These are phyloP conservation scores for Epinotia brunnichana DNA, from an alignment of 2,888 invertebrate genomes.

Conservation along the genomic window DNA sequence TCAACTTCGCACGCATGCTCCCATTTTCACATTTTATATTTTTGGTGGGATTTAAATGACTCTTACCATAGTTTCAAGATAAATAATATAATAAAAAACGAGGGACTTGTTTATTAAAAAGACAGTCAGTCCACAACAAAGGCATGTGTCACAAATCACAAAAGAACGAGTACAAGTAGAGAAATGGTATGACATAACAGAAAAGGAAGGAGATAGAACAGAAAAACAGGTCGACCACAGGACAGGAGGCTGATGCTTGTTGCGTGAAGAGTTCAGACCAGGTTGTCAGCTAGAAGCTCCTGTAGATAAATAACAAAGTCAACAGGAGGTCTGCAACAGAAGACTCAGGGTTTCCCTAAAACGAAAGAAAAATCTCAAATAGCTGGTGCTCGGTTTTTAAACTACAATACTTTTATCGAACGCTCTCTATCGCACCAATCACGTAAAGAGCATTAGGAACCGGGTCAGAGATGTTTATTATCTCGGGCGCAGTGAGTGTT, in stretches of 20 bases:
- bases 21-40: no score
- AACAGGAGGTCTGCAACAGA: no score
- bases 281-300: constrained; percentile 2
- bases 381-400: no score
- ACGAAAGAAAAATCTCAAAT: no score
- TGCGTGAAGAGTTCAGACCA: not conserved
- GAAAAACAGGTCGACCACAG: not conserved
- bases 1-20: no score
- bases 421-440: no score
- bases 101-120: not conserved
- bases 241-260: not conserved
- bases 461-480: no score
- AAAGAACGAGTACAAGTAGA: not conserved
- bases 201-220: not conserved
- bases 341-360: no score
- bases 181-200: not conserved
- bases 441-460: no score
- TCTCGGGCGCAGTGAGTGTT: no score
- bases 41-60: no score
- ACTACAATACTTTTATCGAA: no score
- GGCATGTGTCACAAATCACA: not conserved
- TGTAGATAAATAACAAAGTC: not conserved
- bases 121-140: not conserved
- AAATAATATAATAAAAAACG: not conserved
- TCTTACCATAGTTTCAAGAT: not conserved